phyloP scores from a whole-genome alignment of 1,140 invertebrate species.

The Drosophila fuyamai region DNA sequence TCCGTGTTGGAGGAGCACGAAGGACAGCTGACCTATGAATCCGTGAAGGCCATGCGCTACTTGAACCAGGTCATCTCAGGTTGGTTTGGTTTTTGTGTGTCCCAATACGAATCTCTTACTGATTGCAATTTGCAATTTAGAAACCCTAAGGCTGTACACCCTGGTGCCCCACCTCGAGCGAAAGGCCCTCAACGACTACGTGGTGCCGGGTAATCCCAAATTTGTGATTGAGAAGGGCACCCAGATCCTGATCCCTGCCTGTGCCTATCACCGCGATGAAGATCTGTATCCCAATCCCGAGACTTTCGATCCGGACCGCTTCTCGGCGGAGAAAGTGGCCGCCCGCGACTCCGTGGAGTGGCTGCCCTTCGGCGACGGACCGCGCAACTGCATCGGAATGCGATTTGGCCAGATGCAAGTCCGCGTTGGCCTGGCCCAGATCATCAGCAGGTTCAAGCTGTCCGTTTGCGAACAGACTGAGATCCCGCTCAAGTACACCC shows the following conservation, averaged over 20 bases:
- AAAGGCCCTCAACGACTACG: constrained; percentile 86
- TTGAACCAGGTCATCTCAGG: constrained; percentile 86
- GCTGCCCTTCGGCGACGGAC: constrained; percentile 88
- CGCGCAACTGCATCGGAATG: constrained; percentile 85
- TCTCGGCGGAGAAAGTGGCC: constrained; percentile 84
- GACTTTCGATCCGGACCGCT: constrained; percentile 87
- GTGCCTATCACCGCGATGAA: constrained; percentile 87
- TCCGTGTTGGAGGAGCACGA: constrained; percentile 84
- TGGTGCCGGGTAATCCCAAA: constrained; percentile 86
- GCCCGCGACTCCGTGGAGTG: constrained; percentile 85
- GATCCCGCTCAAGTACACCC: constrained; percentile 45
- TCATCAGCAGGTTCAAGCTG: constrained; percentile 81
- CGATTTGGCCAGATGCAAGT: constrained; percentile 85
- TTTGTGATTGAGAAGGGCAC: constrained; percentile 87
- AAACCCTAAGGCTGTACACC: constrained; percentile 89
- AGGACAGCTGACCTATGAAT: constrained; percentile 86
- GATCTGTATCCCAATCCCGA: constrained; percentile 86
- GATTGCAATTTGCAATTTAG: constrained; percentile 65
- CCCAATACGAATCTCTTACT: not conserved
- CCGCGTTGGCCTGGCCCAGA: constrained; percentile 80
- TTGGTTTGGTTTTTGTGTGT: constrained; percentile 34
- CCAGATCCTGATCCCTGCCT: constrained; percentile 87
- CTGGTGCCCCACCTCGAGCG: constrained; percentile 87
- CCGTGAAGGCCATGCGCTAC: constrained; percentile 86
- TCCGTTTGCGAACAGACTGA: constrained; percentile 65